These are phyloP conservation scores for Platysternon megacephalum DNA, from an alignment of 2,113 vertebrate genomes.

Conservation along the genomic window DNA sequence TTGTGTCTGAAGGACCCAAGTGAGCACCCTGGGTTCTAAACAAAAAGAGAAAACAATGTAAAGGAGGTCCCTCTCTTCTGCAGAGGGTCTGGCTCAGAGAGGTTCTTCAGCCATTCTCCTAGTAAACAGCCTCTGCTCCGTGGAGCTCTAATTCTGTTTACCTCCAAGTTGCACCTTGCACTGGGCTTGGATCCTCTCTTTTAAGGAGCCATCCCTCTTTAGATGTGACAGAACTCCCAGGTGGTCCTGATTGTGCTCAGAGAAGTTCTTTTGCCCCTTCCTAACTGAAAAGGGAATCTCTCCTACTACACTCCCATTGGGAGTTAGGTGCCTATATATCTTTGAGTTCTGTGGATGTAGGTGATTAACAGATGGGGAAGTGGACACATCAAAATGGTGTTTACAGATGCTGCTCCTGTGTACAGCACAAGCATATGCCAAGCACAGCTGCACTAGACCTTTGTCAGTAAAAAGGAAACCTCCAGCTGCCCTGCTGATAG, in stretches of 20 bases:
- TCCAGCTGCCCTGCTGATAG: constrained; percentile 62
- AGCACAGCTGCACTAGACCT: constrained; percentile 63
- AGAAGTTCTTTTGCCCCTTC: neutral
- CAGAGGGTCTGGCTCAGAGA: neutral
- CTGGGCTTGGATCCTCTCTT: neutral
- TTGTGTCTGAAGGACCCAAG: too few relatives aligned
- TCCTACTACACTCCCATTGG: too few relatives aligned
- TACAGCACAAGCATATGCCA: constrained; percentile 23
- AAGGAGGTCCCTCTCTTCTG: neutral
- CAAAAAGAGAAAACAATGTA: neutral
- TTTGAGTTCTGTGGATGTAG: neutral
- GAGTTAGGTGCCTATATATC: neutral
- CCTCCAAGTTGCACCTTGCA: neutral
- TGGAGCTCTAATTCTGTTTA: neutral
- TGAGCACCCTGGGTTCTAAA: neutral
- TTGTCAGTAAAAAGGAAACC: constrained; percentile 46
- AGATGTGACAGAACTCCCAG: neutral
- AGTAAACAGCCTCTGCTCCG: neutral
- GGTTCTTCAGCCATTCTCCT: neutral
- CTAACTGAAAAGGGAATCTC: neutral
- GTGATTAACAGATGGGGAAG: constrained; percentile 37
- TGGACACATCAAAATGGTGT: neutral
- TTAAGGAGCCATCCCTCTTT: neutral
- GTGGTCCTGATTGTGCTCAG: neutral
- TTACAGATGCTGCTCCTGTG: constrained; percentile 37